phyloP scores from a whole-genome alignment of 2,113 vertebrate species.

The Echinops telfairi region DNA sequence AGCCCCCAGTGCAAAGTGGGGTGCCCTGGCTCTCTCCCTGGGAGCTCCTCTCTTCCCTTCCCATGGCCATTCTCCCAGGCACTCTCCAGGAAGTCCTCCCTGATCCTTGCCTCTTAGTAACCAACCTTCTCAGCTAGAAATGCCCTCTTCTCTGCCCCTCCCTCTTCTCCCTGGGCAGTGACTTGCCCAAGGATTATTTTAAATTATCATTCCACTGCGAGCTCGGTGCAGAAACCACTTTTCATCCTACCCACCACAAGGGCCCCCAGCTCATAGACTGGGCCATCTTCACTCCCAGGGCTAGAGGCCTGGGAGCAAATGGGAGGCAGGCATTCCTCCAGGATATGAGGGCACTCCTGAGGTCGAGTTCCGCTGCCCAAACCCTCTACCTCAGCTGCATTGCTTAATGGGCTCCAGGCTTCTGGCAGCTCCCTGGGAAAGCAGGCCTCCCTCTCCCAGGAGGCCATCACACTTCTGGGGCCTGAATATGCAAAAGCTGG shows the following conservation, averaged over 20 bases:
- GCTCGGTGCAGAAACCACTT: neutral
- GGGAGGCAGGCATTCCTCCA: neutral
- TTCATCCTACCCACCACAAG: neutral
- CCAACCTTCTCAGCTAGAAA: neutral
- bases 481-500: constrained; percentile 46
- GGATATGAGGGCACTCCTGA: neutral
- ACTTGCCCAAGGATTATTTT: neutral
- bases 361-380: neutral
- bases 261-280: neutral
- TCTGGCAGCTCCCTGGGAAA: constrained; percentile 4
- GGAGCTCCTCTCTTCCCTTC: constrained; percentile 7
- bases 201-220: neutral
- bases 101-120: constrained; percentile 22
- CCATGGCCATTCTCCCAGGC: neutral
- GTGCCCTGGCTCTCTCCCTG: neutral
- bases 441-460: neutral
- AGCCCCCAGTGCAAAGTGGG: neutral
- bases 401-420: constrained; percentile 3
- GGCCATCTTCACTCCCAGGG: neutral
- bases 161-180: neutral
- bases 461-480: neutral
- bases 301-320: neutral
- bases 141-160: neutral
- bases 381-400: neutral
- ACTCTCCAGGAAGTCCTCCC: constrained; percentile 44